Base-by-base conservation (phyloP, 1,140 invertebrate species). In the Samia ricini region DNA sequence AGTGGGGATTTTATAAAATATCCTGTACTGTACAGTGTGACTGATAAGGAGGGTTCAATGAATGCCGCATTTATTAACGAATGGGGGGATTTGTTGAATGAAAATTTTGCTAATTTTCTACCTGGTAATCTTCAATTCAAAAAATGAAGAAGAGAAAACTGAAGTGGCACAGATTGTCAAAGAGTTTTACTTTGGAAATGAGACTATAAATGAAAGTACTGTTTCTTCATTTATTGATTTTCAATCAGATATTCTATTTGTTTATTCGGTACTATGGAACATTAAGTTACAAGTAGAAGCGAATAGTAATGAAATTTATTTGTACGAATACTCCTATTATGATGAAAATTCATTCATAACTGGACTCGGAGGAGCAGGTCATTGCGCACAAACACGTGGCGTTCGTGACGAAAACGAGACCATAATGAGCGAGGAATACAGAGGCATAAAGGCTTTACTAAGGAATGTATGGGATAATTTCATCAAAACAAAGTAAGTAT, bases 121-220 rank as follows among this genome's bases (percentile, higher is more conserved):
- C 71, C 71, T n/a, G 29, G 49, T 22, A 66, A 74, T 42, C 55
- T 74, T 23, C 12, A 64, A 22, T 74, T 74, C 61, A 18, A 57
- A n/a, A 18, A 56, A 20, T 21, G 56, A 59, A 7, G 56, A 64
- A 23, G 55, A 68, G 42, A 69, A 60, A 59, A 42, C 61, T 49
- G 23, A 68, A 57, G 60, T 72, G 0, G 68, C 66, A 15, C 57
- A 63, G 19, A 5, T n/a, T 50, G 33, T 70, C 10, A 72, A 72
- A 49, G 19, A 69, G 33, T 72, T 72, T 57, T 76, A 72, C 36
- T 76, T 76, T 57, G 68, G 57, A 5, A 33, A 65, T 19, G n/a
- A 63, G 19, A 5, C 59, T 20, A 51, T 51, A 19, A 18, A 51
- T 18, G 48, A 56, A 15, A 52, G 65, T 0, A 72, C 52, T 8